Conservation (phyloP, 2,113 vertebrate species). For the Mellivora capensis region DNA sequence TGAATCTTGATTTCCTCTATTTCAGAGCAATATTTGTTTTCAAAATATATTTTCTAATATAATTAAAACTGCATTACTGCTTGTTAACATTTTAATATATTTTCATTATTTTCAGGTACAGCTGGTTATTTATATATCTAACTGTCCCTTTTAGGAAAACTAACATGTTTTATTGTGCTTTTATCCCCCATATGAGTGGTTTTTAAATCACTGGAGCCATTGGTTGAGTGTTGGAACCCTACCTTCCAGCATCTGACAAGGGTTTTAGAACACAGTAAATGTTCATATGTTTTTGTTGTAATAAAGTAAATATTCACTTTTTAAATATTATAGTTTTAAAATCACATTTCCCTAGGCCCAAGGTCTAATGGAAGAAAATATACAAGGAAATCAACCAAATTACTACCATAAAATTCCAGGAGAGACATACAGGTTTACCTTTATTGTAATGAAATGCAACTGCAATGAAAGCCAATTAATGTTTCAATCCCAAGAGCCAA, state of each 20-base stretch:
- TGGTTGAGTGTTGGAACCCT: background rate
- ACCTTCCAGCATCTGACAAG: background rate
- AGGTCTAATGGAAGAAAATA: slow-evolving; percentile 14
- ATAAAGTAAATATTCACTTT: slow-evolving; percentile 19
- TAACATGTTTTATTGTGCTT: slow-evolving; percentile 5
- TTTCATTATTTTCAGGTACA: slow-evolving; percentile 46
- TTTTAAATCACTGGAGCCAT: slow-evolving; percentile 2
- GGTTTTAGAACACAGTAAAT: slow-evolving; percentile 23
- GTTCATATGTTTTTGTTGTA: background rate
- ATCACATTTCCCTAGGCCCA: background rate
- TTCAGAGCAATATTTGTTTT: slow-evolving; percentile 31
- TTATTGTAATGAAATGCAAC: background rate
- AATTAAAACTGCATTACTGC: slow-evolving; percentile 12
- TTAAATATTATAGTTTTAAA: background rate
- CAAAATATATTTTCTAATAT: slow-evolving; percentile 8
- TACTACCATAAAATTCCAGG: slow-evolving; percentile 17
- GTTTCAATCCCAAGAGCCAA: slow-evolving; percentile 25
- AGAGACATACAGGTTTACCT: background rate
- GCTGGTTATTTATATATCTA: slow-evolving; percentile 5
- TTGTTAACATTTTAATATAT: slow-evolving; percentile 22
- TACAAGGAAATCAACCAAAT: background rate
- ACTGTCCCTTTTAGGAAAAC: background rate
- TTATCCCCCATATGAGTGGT: background rate
- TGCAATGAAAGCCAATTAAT: background rate
- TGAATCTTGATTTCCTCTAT: slow-evolving; percentile 29